These are phyloP conservation scores for Halcyon malimbica DNA, from an alignment of 2,113 vertebrate species.

Conservation along the genomic window DNA sequence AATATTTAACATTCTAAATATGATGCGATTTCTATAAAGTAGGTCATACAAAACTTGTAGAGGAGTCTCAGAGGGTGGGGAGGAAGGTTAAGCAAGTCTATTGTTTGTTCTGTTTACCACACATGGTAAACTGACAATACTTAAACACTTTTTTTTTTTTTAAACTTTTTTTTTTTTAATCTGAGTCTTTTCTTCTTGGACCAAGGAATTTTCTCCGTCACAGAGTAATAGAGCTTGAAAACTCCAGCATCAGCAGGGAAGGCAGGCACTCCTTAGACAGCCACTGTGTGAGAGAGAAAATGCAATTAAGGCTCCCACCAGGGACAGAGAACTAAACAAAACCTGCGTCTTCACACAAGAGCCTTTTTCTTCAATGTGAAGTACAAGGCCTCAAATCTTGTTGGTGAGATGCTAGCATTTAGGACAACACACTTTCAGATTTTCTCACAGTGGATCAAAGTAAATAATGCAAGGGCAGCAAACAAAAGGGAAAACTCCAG, in stretches of 20 bases:
- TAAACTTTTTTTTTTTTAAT: background rate
- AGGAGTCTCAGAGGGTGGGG: constrained; percentile 14
- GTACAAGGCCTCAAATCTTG: constrained; percentile 82
- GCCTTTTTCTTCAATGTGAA: constrained; percentile 79
- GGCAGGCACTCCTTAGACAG: constrained; percentile 79
- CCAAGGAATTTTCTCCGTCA: constrained; percentile 80
- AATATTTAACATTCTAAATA: constrained; percentile 62
- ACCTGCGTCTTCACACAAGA: constrained; percentile 84
- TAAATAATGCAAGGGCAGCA: constrained; percentile 83
- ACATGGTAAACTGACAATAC: constrained; percentile 72
- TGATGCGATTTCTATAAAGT: constrained; percentile 56
- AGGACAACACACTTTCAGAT: constrained; percentile 85
- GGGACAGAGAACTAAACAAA: constrained; percentile 84
- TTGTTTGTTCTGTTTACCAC: constrained; percentile 71
- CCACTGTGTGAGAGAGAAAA: constrained; percentile 86
- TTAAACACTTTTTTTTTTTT: constrained; percentile 59
- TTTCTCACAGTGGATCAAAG: constrained; percentile 86
- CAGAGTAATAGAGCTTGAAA: constrained; percentile 85
- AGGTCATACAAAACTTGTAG: constrained; percentile 53
- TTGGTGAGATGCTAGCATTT: constrained; percentile 85
- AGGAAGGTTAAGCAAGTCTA: constrained; percentile 54
- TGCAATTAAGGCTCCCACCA: constrained; percentile 90
- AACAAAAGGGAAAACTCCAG: constrained; percentile 82
- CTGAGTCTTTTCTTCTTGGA: constrained; percentile 77
- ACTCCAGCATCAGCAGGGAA: constrained; percentile 85